A percentile compares a stretch with the other conserved stretches of the same genome.
These are phyloP conservation scores for Callyntrura sp. DNA, from an alignment of 2,888 invertebrate genomes.

Conservation along the genomic window DNA sequence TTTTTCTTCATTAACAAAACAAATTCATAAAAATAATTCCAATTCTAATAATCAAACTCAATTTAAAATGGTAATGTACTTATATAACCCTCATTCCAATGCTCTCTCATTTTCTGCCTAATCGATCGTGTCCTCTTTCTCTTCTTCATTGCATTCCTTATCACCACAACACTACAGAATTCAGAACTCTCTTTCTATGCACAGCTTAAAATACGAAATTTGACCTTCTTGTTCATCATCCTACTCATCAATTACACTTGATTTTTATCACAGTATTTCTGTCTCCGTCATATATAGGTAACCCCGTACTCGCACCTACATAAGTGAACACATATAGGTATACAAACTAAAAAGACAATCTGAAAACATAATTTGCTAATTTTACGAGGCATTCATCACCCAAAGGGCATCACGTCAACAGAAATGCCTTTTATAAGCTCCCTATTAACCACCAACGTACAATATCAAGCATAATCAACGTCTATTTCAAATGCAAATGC, in stretches of 20 bases:
- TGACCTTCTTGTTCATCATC: conserved; percentile 25
- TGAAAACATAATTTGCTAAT: conserved; percentile 9
- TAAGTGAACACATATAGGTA: not conserved
- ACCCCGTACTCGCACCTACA: too few species aligned
- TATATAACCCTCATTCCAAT: not conserved
- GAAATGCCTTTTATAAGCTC: not conserved
- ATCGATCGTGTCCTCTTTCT: conserved; percentile 42
- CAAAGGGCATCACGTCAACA: conserved; percentile 45
- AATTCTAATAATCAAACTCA: conserved; percentile 32
- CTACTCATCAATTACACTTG: conserved; percentile 43
- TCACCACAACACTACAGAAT: not conserved
- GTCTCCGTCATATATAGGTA: not conserved
- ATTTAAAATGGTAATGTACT: conserved; percentile 39
- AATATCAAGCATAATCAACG: not conserved
- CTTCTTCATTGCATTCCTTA: not conserved
- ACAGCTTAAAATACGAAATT: not conserved
- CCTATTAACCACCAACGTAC: not conserved
- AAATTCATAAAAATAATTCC: conserved; percentile 21
- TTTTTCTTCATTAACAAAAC: not conserved
- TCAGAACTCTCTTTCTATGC: not conserved
- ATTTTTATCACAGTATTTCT: conserved; percentile 30
- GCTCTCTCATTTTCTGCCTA: conserved; percentile 26
- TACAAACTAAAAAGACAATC: not conserved
- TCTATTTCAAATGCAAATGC: conserved; percentile 44
- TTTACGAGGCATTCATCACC: conserved; percentile 5